Evolutionary conservation across 2,113 vertebrate genomes (phyloP), one percentile per base, ranked within the genome.

Genomic region (Callithrix jacchus): DNA sequence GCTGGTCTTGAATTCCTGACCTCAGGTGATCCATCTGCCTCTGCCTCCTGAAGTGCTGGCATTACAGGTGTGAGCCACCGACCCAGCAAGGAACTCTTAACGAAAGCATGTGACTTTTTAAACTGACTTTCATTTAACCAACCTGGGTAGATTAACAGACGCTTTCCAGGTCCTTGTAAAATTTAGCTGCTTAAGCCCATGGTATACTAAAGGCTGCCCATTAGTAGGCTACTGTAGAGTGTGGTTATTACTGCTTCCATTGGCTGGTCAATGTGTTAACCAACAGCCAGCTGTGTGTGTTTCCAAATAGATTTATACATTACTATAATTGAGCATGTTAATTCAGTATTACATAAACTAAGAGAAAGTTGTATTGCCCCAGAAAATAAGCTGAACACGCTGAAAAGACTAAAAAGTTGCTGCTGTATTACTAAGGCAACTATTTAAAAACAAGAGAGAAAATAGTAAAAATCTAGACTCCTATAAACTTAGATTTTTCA

Each of bases 271-370:
- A 6, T 85, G 27, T 56, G 35, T 45, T 37, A 49, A 92, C 37
- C 76, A 47, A 68, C 0, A 23, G 66, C 42, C 8, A 54, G 70
- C 2, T 66, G 56, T 49, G 35, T 64, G 66, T 49, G 45, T 21
- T 79, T 70, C 68, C 30, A 92, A 83, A 79, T 1, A 56, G 37
- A 79, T 35, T 83, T 92, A 79, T 18, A 82, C 12, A n/a, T 68
- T 92, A 82, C 40, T 83, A 11, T 56, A 84, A 84, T 64, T 70
- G 79, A 86, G 30, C 79, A 87, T 68, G 68, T 93, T 88, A 91
- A 92, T 16, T 52, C 8, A 92, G 11, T n/a, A 70, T 27, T 90
- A 85, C 8, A 89, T 56, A 68, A 80, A 64, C 23, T n/a, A 12
- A 52, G 4, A 74, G 42, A 58, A 90, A 81, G 40, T 45, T 47